Base-by-base conservation (phyloP, 2,113 vertebrate species). In the Grus americana region DNA sequence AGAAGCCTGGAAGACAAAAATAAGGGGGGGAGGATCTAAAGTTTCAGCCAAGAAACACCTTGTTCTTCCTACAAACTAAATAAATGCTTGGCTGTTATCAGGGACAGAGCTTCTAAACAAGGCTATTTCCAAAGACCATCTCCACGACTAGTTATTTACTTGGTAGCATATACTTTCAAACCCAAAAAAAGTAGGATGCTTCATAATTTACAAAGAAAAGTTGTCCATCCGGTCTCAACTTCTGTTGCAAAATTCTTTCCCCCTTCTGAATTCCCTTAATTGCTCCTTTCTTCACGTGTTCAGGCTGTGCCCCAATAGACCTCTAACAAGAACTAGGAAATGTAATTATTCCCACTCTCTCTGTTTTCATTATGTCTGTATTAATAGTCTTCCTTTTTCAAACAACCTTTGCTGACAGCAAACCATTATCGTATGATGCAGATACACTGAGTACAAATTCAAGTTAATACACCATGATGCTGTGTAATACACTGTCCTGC, bases 351-450 rank as follows among this genome's bases (percentile, higher is more conserved):
- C 87, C 84, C 91, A 68, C 80, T 94, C 76, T 59, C 93, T 91
- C 84, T 54, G 80, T 92, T 94, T 95, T 65, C 81, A 83, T 94
- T 86, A 87, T 5, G 85, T 86, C 93, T 78, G 58, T 42, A 95
- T 93, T 73, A 96, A 96, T 91, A 95, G 62, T 10, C 91, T 91
- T 95, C 95, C 71, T 66, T 90, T 82, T 40, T 27, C 74, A 54
- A 65, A 50, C 61, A 62, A 84, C 55, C 88, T 72, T 52, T 62
- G 81, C 93, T 95, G 86, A 95, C 85, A 92, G 93, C 82, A 80
- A 79, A 62, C 93, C 91, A 57, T 96, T 97, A 82, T 34, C 55
- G 2, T 52, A 20, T 42, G 92, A 92, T 92, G 94, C 85, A 89
- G 70, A 23, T 0, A 32, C 27, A 10, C 72, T 5, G 68, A 73